A percentile compares a stretch with the other conserved stretches of the same genome.
Evolutionary conservation across 2,797 vertebrate genomes (phyloP).

Genomic region (Spinibarbus caldwelli): DNA sequence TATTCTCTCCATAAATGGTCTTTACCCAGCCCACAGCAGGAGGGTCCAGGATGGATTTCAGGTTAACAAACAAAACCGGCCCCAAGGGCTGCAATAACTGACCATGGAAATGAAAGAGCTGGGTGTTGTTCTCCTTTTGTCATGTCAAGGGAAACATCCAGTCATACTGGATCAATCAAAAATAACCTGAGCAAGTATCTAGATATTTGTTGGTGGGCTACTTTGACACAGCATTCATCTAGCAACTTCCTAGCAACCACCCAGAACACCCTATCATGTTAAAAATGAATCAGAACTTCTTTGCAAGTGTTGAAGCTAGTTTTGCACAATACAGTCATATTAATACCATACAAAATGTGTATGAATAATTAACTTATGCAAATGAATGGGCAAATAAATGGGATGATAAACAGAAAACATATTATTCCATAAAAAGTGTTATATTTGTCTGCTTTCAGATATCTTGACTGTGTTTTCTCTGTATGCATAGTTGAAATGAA

Average conservation of each 20-base stretch:
- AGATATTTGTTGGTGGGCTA: background rate
- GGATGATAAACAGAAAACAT: background rate
- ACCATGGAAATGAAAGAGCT: slow-evolving; percentile 31
- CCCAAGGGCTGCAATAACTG: slow-evolving; percentile 31
- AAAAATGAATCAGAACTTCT: background rate
- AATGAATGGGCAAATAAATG: background rate
- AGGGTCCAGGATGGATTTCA: slow-evolving; percentile 34
- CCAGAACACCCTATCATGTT: background rate
- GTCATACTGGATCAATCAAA: background rate
- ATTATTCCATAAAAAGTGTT: background rate
- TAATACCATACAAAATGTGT: background rate
- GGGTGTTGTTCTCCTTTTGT: background rate
- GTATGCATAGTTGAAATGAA: background rate
- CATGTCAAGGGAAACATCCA: background rate
- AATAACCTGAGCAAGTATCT: background rate
- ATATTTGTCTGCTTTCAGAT: background rate
- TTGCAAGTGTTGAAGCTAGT: background rate
- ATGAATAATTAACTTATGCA: background rate
- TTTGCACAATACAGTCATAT: background rate
- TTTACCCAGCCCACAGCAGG: too few relatives aligned
- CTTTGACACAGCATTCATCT: background rate
- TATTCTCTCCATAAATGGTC: too few relatives aligned
- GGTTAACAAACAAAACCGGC: slow-evolving; percentile 48
- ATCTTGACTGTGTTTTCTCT: background rate
- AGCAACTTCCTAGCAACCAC: slow-evolving; percentile 2